phyloP scores from a whole-genome alignment of 2,797 vertebrate species.

The Hafferia zeledoni region DNA sequence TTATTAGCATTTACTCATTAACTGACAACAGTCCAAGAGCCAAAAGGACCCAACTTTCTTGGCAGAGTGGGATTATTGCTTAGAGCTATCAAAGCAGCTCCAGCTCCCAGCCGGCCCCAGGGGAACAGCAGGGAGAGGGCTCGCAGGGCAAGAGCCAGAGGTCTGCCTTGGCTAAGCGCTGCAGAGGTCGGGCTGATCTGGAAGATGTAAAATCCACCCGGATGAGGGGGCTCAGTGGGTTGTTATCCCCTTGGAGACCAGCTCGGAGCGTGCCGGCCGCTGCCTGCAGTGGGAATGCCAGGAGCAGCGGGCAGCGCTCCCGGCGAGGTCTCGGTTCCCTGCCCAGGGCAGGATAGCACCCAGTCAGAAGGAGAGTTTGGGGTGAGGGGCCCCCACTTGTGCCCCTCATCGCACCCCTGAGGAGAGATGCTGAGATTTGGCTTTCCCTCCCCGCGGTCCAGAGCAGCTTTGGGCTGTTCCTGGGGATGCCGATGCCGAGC shows the following conservation, averaged over 20 bases:
- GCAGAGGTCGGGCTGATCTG: background rate
- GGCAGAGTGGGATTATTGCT: conserved; percentile 76
- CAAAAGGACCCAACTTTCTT: conserved; percentile 53
- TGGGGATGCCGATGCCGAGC: background rate
- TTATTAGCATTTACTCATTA: background rate
- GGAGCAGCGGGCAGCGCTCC: background rate
- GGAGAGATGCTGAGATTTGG: background rate
- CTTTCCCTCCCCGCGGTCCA: background rate
- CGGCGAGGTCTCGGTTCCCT: conserved; percentile 2
- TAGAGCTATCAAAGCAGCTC: conserved; percentile 52
- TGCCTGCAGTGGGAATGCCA: background rate
- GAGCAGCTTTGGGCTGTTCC: background rate
- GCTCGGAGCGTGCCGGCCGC: background rate
- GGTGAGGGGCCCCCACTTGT: background rate
- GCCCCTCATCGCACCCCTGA: background rate
- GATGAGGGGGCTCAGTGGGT: background rate
- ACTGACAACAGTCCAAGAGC: conserved; percentile 65
- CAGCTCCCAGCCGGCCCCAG: background rate
- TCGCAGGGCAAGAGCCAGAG: background rate
- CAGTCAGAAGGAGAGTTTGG: conserved; percentile 44
- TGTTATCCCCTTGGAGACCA: background rate
- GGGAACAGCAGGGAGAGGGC: background rate
- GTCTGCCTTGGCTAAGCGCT: conserved; percentile 3
- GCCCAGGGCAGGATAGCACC: conserved; percentile 58
- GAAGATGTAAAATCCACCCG: background rate